Evolutionary conservation across 2,797 vertebrate species (phyloP), one percentile per base, ranked within the genome.

Genomic region (Acanthornis magna): DNA sequence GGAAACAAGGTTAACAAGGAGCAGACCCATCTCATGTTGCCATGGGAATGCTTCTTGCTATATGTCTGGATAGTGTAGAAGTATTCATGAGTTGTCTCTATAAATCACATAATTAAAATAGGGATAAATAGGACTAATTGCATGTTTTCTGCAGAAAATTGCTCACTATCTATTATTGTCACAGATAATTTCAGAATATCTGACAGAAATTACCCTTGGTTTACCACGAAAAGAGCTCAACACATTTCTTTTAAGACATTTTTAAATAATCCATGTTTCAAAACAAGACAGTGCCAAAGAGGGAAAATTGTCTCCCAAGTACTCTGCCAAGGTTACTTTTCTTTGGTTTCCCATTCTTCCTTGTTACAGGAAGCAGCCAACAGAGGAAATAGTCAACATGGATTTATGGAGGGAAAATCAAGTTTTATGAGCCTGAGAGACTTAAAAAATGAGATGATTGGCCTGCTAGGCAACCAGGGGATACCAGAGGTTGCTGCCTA

Each of bases 1-100:
- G 27, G 53, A 91, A 91, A 88, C 32, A 91, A 78, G 7, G 30
- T 65, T 86, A 93, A 95, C 38, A 45, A 93, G 55, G 73, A 94
- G n/a, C 81, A 95, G 80, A 74, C 3, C 3, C 25, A 38, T 54
- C 38, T 79, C 32, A 13, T 55, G 62, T 91, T 94, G 50, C 42
- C 43, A 88, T 76, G n/a, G 45, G 55, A 91, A 76, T 96, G 73
- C 11, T 88, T 89, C 76, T 78, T 93, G 23, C 36, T 92, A 32
- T 72, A 45, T 70, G 21, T 88, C 81, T 95, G 75, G 51, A 93
- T 15, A 87, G 27, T 36, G 13, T n/a, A 85, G 58, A 93, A 74
- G 9, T 62, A 88, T 58, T 85, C 25, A 81, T 65, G 76, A 58
- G 34, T 68, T 73, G 82, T 85, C 10, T 61, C 13, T 78, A 16